Percentiles rank a stretch among this genome's conserved stretches.
These are phyloP conservation scores for Hypanus sabinus DNA, from an alignment of 2,113 vertebrate genomes.

Conservation along the genomic window DNA sequence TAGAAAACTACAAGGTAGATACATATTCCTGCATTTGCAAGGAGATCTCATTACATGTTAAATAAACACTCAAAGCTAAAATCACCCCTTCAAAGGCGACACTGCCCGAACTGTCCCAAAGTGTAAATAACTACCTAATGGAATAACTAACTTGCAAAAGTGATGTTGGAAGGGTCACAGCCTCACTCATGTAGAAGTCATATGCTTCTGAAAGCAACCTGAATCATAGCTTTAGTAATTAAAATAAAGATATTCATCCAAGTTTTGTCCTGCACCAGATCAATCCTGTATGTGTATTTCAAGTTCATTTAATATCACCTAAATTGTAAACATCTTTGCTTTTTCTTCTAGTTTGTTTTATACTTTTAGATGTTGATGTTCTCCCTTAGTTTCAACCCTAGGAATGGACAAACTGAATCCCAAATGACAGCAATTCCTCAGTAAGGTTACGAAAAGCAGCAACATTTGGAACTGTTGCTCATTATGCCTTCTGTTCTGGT, in stretches of 20 bases:
- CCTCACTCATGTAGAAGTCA: background rate
- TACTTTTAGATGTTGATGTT: background rate
- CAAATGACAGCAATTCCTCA: background rate
- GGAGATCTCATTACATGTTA: background rate
- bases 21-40: background rate
- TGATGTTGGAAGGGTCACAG: background rate
- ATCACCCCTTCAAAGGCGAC: background rate
- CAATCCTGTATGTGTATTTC: background rate
- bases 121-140: background rate
- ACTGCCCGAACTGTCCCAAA: background rate
- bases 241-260: background rate
- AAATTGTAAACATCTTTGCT: background rate
- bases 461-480: background rate
- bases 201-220: background rate
- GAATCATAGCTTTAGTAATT: background rate
- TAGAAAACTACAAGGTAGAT: background rate
- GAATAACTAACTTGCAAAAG: background rate
- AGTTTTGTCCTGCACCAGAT: background rate
- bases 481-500: background rate
- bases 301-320: background rate
- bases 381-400: background rate
- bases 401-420: background rate
- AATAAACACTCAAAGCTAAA: background rate
- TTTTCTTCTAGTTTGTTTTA: background rate
- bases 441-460: background rate